These are phyloP conservation scores for Polydrusus tereticollis DNA, from an alignment of 2,888 invertebrate genomes.

Conservation along the genomic window DNA sequence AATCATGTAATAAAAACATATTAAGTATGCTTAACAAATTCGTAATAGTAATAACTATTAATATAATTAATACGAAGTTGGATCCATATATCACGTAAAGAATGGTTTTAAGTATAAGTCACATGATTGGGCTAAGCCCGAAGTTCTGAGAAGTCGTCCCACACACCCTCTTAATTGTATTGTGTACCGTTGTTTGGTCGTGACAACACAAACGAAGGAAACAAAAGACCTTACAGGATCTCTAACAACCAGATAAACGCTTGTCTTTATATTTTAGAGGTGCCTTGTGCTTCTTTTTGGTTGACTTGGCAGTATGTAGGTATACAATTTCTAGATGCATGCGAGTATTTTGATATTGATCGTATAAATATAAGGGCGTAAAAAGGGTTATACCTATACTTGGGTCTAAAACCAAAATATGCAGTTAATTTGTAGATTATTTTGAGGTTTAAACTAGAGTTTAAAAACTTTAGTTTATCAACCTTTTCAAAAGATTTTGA, in stretches of 20 bases:
- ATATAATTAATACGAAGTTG: neutral
- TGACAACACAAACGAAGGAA: constrained; percentile 26
- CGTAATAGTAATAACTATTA: neutral
- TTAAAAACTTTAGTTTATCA: no score
- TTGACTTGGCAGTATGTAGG: neutral
- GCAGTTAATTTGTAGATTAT: no score
- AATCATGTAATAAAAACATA: no score
- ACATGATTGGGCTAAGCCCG: constrained; percentile 24
- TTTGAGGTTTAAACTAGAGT: no score
- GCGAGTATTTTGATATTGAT: neutral
- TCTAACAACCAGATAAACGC: constrained; percentile 10
- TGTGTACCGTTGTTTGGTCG: constrained; percentile 32
- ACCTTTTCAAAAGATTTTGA: no score
- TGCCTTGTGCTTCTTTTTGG: neutral
- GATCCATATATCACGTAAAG: constrained; percentile 11
- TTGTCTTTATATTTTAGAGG: constrained; percentile 1
- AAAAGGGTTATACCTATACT: no score
- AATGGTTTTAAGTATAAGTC: constrained; percentile 18
- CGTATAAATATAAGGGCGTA: no score
- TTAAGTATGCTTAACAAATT: neutral
- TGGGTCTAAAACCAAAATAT: no score
- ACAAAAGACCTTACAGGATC: constrained; percentile 31
- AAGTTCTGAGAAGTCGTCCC: constrained; percentile 41
- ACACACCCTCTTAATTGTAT: constrained; percentile 38
- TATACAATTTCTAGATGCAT: neutral